Conservation (phyloP, 2,888 invertebrate genomes). For the Agonopterix subpropinquella region DNA sequence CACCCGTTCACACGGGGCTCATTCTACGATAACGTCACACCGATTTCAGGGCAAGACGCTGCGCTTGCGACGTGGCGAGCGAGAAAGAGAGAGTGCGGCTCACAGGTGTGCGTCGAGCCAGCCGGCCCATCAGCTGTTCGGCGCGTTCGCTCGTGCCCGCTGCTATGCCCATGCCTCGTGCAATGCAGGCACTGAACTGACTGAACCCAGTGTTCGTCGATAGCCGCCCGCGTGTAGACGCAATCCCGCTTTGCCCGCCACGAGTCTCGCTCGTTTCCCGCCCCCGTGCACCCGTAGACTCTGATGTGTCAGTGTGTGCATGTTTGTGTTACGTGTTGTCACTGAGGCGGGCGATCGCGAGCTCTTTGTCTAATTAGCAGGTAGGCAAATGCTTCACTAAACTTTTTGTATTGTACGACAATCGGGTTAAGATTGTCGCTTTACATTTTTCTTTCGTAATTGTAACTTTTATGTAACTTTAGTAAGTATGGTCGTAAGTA, state of each 20-base stretch:
- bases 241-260: conserved; percentile 29
- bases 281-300: conserved; percentile 25
- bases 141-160: conserved; percentile 50
- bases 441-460: conserved; percentile 31
- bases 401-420: conserved; percentile 34
- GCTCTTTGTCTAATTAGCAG: conserved; percentile 71
- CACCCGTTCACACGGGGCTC: conserved; percentile 34
- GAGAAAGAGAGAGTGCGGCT: conserved; percentile 57
- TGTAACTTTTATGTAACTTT: conserved; percentile 26
- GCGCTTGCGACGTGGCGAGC: conserved; percentile 37
- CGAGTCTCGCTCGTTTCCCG: conserved; percentile 35
- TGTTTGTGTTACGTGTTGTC: conserved; percentile 57
- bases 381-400: conserved; percentile 59
- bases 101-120: conserved; percentile 63
- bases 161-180: conserved; percentile 23
- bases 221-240: conserved; percentile 55
- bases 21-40: conserved; percentile 35
- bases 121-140: conserved; percentile 65
- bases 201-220: conserved; percentile 52
- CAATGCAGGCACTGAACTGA: conserved; percentile 24
- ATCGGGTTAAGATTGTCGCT: conserved; percentile 24
- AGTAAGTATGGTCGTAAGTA: not conserved
- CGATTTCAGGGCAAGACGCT: conserved; percentile 46
- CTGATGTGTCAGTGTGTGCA: conserved; percentile 54
- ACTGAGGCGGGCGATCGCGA: conserved; percentile 52